Conservation (phyloP, 2,113 vertebrate genomes). For the Potamarius usumacintae region DNA sequence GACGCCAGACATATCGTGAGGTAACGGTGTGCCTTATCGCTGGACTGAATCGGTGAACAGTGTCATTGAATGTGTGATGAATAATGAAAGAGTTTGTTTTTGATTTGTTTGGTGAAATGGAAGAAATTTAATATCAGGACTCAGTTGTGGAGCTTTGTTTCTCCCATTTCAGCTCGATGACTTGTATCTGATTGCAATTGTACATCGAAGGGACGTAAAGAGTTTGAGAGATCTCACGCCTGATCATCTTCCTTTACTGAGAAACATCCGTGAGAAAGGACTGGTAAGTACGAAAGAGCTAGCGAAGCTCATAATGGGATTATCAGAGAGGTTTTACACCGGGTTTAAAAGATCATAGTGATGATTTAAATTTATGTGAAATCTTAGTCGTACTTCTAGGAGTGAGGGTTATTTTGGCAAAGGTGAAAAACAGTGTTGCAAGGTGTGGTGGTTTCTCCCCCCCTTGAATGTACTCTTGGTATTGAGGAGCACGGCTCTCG, state of each 20-base stretch:
- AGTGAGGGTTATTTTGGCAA: no score
- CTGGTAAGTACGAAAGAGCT: slow-evolving; percentile 71
- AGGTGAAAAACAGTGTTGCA: no score
- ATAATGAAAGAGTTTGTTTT: no score
- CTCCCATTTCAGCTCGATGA: slow-evolving; percentile 78
- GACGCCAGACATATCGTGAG: neutral
- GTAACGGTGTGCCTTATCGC: neutral
- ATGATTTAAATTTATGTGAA: no score
- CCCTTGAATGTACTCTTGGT: neutral
- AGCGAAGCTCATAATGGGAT: neutral
- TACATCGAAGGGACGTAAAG: slow-evolving; percentile 73
- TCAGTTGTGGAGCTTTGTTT: neutral
- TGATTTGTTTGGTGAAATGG: neutral
- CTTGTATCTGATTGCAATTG: slow-evolving; percentile 89
- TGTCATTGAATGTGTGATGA: neutral
- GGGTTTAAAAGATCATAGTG: neutral
- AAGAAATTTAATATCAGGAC: neutral
- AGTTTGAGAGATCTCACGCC: slow-evolving; percentile 85
- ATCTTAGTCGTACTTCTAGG: no score
- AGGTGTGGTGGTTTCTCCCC: no score
- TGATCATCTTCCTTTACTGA: slow-evolving; percentile 84
- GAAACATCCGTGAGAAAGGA: slow-evolving; percentile 81
- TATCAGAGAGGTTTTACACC: neutral
- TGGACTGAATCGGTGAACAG: neutral
- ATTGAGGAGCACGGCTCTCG: neutral